Percentiles rank a stretch among this genome's conserved stretches.
phyloP scores from a whole-genome alignment of 2,888 invertebrate species.

The Gandaritis pyraliata region DNA sequence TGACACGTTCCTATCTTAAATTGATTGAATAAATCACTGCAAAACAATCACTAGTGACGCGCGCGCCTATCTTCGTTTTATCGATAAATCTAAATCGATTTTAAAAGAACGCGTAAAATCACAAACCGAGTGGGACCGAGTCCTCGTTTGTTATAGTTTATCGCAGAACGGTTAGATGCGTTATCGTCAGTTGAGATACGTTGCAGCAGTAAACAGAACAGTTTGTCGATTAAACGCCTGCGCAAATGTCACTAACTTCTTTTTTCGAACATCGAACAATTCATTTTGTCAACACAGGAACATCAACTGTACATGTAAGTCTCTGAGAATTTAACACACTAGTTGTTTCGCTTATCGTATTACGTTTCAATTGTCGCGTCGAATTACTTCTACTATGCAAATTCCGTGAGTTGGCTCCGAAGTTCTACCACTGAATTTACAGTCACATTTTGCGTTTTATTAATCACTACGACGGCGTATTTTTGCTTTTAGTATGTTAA shows the following conservation, averaged over 20 bases:
- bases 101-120: constrained; percentile 20
- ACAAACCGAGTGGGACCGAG: constrained; percentile 5
- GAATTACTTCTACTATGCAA: constrained; percentile 29
- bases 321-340: constrained; percentile 17
- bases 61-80: constrained; percentile 23
- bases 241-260: constrained; percentile 44
- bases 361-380: constrained; percentile 28
- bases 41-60: constrained; percentile 33
- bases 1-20: constrained; percentile 16
- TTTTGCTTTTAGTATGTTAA: constrained; percentile 1
- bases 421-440: constrained; percentile 7
- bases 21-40: constrained; percentile 30
- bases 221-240: constrained; percentile 54
- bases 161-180: constrained; percentile 40
- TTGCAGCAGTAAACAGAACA: constrained; percentile 63
- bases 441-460: constrained; percentile 8
- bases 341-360: constrained; percentile 25
- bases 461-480: neutral
- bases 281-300: constrained; percentile 21
- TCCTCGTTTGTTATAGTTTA: constrained; percentile 1
- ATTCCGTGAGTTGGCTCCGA: constrained; percentile 7
- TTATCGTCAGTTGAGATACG: constrained; percentile 62
- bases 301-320: neutral
- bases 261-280: constrained; percentile 16
- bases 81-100: constrained; percentile 38